phyloP scores from a whole-genome alignment of 2,113 vertebrate species.

The Antennarius striatus region DNA sequence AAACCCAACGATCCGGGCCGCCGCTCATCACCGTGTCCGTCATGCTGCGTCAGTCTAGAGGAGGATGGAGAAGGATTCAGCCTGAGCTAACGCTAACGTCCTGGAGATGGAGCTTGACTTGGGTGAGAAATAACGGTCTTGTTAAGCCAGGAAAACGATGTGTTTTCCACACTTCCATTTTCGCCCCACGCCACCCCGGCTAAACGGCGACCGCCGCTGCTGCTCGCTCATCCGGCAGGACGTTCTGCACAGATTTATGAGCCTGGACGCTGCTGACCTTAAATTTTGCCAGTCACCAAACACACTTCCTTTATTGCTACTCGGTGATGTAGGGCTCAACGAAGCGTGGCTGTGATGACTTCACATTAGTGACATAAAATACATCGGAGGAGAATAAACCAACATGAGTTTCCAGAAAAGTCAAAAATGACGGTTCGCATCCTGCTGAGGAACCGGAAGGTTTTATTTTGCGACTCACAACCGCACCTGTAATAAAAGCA shows the following conservation, averaged over 20 bases:
- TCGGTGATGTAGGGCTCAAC: conserved; percentile 11
- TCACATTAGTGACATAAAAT: not conserved
- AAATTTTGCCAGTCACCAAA: conserved; percentile 32
- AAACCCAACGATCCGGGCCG: conserved; percentile 86
- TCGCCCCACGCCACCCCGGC: too few relatives aligned
- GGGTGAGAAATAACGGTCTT: not conserved
- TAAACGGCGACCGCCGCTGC: too few relatives aligned
- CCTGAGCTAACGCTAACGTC: not conserved
- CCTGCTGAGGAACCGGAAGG: too few relatives aligned
- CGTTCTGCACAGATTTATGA: conserved; percentile 24
- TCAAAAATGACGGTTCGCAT: too few relatives aligned
- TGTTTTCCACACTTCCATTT: too few relatives aligned
- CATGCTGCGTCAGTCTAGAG: conserved; percentile 77
- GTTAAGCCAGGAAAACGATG: too few relatives aligned
- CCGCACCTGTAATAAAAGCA: too few relatives aligned
- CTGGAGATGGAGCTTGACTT: too few relatives aligned
- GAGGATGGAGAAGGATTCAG: conserved; percentile 1
- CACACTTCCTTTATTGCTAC: conserved; percentile 27
- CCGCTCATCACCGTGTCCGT: conserved; percentile 87
- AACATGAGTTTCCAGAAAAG: too few relatives aligned
- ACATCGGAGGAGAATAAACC: too few relatives aligned
- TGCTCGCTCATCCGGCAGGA: not conserved
- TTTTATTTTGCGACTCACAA: too few relatives aligned
- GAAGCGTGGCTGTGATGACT: not conserved
- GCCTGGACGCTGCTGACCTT: conserved; percentile 17